These are phyloP conservation scores for Bombus breviceps DNA, from an alignment of 1,140 invertebrate species.

Conservation along the genomic window DNA sequence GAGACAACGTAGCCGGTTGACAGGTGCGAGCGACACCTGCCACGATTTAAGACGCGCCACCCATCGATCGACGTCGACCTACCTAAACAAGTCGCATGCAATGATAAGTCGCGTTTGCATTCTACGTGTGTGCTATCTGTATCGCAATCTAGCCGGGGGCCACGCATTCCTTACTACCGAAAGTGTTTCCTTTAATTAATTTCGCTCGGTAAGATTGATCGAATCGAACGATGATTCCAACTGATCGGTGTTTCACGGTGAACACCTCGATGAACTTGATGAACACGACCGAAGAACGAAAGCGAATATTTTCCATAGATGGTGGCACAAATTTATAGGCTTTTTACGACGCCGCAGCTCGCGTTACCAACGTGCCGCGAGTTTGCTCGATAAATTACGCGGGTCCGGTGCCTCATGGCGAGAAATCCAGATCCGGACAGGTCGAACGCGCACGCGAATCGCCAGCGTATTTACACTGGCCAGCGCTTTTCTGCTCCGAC, in stretches of 20 bases:
- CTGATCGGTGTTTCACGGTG: too few relatives aligned
- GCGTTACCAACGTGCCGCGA: not conserved
- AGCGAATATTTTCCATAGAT: not conserved
- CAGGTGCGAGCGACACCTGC: conserved; percentile 74
- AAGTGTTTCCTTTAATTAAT: conserved; percentile 25
- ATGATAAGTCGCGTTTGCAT: conserved; percentile 3
- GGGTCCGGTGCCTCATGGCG: not conserved
- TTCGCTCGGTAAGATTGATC: not conserved
- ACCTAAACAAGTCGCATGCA: conserved; percentile 23
- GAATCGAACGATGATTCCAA: not conserved
- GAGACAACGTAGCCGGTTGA: conserved; percentile 32
- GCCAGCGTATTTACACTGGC: conserved; percentile 13
- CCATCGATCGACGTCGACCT: conserved; percentile 48
- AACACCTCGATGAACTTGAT: not conserved
- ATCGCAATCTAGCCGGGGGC: not conserved
- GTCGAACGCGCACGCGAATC: conserved; percentile 7
- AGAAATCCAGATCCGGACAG: not conserved
- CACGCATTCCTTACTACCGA: conserved; percentile 2
- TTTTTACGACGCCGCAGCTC: not conserved
- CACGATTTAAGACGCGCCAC: conserved; percentile 62
- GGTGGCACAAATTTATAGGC: too few relatives aligned
- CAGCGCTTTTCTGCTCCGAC: not conserved
- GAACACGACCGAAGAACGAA: not conserved
- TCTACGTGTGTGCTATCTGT: not conserved
- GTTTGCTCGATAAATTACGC: conserved; percentile 10